Conservation (phyloP, 2,888 invertebrate species). For the Leptodirus hochenwartii region DNA sequence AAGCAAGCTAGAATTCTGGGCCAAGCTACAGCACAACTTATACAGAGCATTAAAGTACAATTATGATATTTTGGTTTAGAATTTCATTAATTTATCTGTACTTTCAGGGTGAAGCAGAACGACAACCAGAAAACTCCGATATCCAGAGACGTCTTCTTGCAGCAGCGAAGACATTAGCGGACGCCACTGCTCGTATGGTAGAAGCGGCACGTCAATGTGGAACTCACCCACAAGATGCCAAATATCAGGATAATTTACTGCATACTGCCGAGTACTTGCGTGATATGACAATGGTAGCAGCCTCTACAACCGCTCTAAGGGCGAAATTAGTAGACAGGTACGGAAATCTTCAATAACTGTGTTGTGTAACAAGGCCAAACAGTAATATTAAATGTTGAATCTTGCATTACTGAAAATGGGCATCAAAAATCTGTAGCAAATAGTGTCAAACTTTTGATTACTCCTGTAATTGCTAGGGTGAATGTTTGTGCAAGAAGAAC, state of each 20-base stretch:
- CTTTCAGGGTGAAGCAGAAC: conserved; percentile 66
- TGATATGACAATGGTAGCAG: conserved; percentile 75
- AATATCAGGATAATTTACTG: conserved; percentile 67
- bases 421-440: no score
- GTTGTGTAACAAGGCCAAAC: no score
- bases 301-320: conserved; percentile 53
- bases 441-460: no score
- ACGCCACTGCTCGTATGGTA: conserved; percentile 93
- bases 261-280: conserved; percentile 87
- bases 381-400: no score
- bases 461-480: no score
- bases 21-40: conserved; percentile 85
- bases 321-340: conserved; percentile 52
- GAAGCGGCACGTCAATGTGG: conserved; percentile 92
- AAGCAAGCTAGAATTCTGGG: conserved; percentile 79
- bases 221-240: conserved; percentile 60
- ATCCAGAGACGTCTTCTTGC: conserved; percentile 78
- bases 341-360: no score
- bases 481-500: conserved; percentile 67
- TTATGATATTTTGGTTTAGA: no score
- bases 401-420: no score
- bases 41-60: conserved; percentile 89
- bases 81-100: no score
- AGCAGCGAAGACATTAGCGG: conserved; percentile 87
- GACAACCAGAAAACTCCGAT: conserved; percentile 60